Evolutionary conservation across 2,113 vertebrate genomes (phyloP), one percentile per base, ranked within the genome.

Genomic region (Chlorocebus sabaeus): DNA sequence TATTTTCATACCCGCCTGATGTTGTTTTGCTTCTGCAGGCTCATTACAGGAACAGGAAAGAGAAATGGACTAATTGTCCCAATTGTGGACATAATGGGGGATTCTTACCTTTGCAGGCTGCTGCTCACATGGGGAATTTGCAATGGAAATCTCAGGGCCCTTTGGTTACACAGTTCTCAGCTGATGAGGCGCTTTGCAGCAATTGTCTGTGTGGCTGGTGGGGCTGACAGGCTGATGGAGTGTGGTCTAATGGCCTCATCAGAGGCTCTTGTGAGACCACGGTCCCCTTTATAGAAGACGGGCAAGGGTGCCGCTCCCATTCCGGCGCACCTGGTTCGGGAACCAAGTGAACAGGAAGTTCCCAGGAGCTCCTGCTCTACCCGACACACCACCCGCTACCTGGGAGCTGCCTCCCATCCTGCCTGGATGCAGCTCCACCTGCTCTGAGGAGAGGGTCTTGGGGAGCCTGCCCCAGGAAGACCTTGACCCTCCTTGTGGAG

Each of bases 101-200:
- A 55, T 30, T 57, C 89, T 78, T 61, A 43, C 81, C 89, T 70
- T 52, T 1, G 1, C 2, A 23, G 17, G 72, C n/a, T 18, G n/a
- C 45, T 38, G 50, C 61, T 50, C 61, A 23, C 78, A 4, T 0
- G 1, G 23, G 84, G 18, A 6, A 72, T 43, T 18, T 32, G 20
- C 76, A 78, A 78, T 70, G 83, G 82, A 27, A 72, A 57, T 30
- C 16, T 5, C 8, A 57, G 72, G 57, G 27, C 2, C 43, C 0
- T 8, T 16, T 6, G 95, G 11, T 50, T 25, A 18, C 11, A 25
- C 52, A 0, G 22, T 43, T 43, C 18, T 45, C 4, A 0, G 0
- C 23, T 50, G 84, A 88, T 8, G 93, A 61, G 59, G 88, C 6
- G 23, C 25, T 82, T 80, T 57, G 3, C 17, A 9, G 83, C 18